Conservation (phyloP, 2,797 vertebrate genomes). For the Sylvilagus floridanus region DNA sequence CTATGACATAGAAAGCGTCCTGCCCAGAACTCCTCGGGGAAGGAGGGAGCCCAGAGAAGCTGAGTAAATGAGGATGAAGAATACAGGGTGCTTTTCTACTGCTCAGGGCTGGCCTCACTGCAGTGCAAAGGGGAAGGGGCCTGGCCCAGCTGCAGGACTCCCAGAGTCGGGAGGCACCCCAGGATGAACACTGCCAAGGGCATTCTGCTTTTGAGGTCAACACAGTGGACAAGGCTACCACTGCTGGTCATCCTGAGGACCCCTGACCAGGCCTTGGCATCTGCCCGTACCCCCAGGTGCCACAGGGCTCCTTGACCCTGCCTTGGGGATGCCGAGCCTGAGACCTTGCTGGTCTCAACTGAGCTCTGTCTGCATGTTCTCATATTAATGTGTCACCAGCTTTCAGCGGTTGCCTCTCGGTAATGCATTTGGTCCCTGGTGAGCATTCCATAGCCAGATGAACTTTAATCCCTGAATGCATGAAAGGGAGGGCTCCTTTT, state of each 20-base stretch:
- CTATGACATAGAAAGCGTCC: neutral
- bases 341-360: neutral
- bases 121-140: too few species aligned
- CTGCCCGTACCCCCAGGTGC: neutral
- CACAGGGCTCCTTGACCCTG: neutral
- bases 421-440: constrained; percentile 85
- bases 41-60: neutral
- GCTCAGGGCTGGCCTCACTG: neutral
- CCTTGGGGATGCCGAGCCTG: neutral
- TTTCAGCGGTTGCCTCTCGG: constrained; percentile 76
- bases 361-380: neutral
- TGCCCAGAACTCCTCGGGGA: constrained; percentile 13
- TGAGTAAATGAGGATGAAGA: neutral
- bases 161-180: neutral
- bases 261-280: neutral
- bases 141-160: rapidly evolving
- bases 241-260: neutral
- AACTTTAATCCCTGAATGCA: constrained; percentile 84
- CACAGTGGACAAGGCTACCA: neutral
- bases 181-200: neutral
- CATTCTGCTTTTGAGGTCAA: neutral
- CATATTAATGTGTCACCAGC: constrained; percentile 58
- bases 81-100: neutral
- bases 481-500: constrained; percentile 83
- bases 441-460: constrained; percentile 87